Conservation (phyloP, 2,113 vertebrate species). For the Dunckerocampus dactyliophorus region DNA sequence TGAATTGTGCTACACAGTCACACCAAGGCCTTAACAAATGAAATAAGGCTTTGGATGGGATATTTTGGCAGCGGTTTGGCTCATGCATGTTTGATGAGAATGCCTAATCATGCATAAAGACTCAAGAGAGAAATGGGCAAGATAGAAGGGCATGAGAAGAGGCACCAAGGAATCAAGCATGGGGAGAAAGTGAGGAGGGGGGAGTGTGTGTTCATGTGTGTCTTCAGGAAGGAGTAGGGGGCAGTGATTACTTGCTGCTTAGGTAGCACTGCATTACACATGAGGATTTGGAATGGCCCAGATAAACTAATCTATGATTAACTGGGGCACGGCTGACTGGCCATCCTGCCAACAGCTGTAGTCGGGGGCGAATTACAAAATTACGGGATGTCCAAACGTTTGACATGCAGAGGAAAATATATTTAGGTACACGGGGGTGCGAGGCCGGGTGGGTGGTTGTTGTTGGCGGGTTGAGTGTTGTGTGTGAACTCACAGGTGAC, state of each 20-base stretch:
- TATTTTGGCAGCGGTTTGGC: constrained; percentile 56
- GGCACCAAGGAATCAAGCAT: constrained; percentile 37
- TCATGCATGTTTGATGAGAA: constrained; percentile 67
- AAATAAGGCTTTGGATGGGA: constrained; percentile 55
- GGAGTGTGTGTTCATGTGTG: constrained; percentile 13
- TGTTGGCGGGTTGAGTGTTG: constrained; percentile 12
- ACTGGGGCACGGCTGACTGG: constrained; percentile 60
- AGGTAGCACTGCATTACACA: constrained; percentile 71
- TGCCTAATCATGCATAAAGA: constrained; percentile 58
- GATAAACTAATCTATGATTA: constrained; percentile 79
- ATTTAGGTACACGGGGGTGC: constrained; percentile 6
- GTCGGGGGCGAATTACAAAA: constrained; percentile 65
- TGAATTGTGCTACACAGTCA: constrained; percentile 18
- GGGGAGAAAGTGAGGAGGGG: constrained; percentile 25
- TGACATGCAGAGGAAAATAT: constrained; percentile 46
- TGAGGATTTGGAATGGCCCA: constrained; percentile 74
- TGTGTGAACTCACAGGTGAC: constrained; percentile 47
- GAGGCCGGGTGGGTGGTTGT: neutral
- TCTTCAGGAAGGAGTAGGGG: constrained; percentile 27
- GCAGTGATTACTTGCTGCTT: constrained; percentile 66
- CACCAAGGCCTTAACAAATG: constrained; percentile 32
- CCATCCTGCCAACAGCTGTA: constrained; percentile 66
- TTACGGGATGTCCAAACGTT: constrained; percentile 66
- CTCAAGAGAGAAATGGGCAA: constrained; percentile 44
- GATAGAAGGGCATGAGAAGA: constrained; percentile 14